These are phyloP conservation scores for Pollenia labialis DNA, from an alignment of 2,888 invertebrate genomes.

Conservation along the genomic window DNA sequence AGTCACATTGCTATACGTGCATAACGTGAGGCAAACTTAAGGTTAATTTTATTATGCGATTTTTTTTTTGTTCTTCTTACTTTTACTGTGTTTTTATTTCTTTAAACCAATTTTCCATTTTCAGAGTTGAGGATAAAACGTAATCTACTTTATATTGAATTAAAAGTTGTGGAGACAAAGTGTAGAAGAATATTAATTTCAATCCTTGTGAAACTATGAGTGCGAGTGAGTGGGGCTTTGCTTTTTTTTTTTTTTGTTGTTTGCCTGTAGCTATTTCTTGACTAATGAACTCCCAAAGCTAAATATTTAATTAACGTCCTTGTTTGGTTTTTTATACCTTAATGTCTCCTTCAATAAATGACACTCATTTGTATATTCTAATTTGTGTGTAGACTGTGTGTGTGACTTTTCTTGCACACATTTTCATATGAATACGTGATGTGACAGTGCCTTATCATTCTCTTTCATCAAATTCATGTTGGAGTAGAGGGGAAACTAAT, in stretches of 20 bases:
- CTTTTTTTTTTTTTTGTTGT: too few relatives aligned
- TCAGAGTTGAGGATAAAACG: constrained; percentile 35
- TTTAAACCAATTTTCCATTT: constrained; percentile 50
- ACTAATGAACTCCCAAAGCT: constrained; percentile 60
- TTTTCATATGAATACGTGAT: constrained; percentile 51
- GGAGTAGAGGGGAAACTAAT: background rate
- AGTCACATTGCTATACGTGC: constrained; percentile 72
- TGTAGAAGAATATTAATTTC: constrained; percentile 41
- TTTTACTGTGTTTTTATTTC: constrained; percentile 2
- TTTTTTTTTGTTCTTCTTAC: background rate
- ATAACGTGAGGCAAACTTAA: constrained; percentile 70
- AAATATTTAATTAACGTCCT: constrained; percentile 69
- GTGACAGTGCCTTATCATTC: constrained; percentile 41
- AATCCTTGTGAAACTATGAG: constrained; percentile 13
- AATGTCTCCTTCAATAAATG: constrained; percentile 58
- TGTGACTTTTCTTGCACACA: background rate
- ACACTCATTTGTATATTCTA: constrained; percentile 57
- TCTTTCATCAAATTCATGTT: background rate
- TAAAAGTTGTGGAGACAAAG: constrained; percentile 46
- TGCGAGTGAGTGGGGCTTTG: background rate
- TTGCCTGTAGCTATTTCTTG: constrained; percentile 23
- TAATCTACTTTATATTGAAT: constrained; percentile 64
- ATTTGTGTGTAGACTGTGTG: background rate
- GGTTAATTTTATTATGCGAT: constrained; percentile 68
- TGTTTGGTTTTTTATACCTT: constrained; percentile 31